Evolutionary conservation across 2,888 invertebrate species (phyloP).

Genomic region (Mactromeris polynyma): DNA sequence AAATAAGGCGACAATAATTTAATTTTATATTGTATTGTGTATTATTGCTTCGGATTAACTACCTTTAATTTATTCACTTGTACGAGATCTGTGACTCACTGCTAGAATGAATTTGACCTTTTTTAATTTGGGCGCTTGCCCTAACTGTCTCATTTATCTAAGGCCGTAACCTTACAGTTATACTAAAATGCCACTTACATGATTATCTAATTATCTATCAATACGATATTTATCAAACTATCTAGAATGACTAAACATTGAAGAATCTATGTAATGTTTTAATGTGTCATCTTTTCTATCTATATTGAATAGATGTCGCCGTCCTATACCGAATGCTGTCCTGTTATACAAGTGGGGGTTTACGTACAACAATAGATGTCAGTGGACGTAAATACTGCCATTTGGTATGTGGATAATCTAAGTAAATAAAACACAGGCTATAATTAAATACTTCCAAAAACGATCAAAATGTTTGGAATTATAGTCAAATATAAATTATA

Average conservation of each 20-base stretch:
- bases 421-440: constrained; percentile 45
- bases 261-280: neutral
- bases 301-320: neutral
- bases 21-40: neutral
- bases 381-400: neutral
- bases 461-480: constrained; percentile 16
- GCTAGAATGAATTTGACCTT: neutral
- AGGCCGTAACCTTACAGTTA: neutral
- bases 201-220: neutral
- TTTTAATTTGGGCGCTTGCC: neutral
- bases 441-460: constrained; percentile 30
- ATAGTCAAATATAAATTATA: constrained; percentile 25
- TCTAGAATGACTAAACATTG: neutral
- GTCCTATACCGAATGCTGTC: neutral
- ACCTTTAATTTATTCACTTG: neutral
- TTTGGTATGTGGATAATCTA: constrained; percentile 34
- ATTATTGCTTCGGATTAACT: neutral
- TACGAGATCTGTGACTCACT: neutral
- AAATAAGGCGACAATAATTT: neutral
- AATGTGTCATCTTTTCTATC: neutral
- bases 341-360: neutral
- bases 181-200: neutral
- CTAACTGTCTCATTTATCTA: neutral
- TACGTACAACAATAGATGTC: constrained; percentile 6
- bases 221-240: constrained; percentile 4